Base-by-base conservation (phyloP, 2,888 invertebrate species). In the Callinectes sapidus region DNA sequence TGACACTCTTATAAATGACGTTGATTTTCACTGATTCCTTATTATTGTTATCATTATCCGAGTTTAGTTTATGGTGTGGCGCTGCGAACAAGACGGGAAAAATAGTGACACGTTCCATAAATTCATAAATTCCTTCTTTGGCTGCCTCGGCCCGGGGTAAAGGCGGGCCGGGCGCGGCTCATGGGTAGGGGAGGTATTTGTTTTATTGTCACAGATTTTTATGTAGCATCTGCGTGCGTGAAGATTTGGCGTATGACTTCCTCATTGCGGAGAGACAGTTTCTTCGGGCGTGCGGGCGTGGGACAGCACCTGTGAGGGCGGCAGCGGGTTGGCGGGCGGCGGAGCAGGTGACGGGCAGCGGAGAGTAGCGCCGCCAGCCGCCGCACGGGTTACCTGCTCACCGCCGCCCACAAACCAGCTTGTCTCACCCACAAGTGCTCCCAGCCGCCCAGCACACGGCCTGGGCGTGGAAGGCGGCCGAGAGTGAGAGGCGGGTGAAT, bases 351-450 rank as follows among this genome's bases (percentile, higher is more conserved):
- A 71, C 71, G 91, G 89, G 87, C 71, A 87, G 66, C 91, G 87
- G 91, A 54, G 23, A 89, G 92, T 86, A n/a, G 89, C 92, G 92
- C 89, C 85, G 54, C 28, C 89, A 85, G 86, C 81, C 39, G 61
- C 85, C 23, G 18, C 48, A 89, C 87, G 86, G 86, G 92, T 92
- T 92, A 92, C 92, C 92, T 92, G 92, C 92, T 92, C 85, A 61
- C 89, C 92, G 85, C 61, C 85, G n/a, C 85, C 89, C 42, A 55
- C 85, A 92, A 77, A 42, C 89, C 89, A 89, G 89, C 89, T 18
- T 85, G 48, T 88, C 71, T 35, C 91, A 35, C 90, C 35, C 55
- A 42, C 28, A 35, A 32, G 32, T 16, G 32, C 86, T 28, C 32
- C 77, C 8, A 16, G n/a, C 54, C 90, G 39, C 90, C 77, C 90